Conservation (phyloP, 92 coral and sea anemone genomes). For the Galaxea fascicularis region DNA sequence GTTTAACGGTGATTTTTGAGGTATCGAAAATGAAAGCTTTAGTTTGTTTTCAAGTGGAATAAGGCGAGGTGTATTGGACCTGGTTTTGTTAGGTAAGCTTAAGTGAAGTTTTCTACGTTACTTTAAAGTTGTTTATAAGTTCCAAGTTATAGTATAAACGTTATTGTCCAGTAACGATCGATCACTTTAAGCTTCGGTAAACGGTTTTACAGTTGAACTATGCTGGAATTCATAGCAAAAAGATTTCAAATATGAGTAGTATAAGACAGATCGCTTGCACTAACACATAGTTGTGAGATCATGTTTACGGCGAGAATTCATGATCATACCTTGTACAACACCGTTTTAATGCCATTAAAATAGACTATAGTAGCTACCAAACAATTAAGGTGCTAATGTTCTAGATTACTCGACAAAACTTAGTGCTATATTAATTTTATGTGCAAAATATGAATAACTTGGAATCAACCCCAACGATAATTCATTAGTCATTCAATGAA, state of each 20-base stretch:
- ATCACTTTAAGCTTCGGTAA: not conserved
- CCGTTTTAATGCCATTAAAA: not conserved
- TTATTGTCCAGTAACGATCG: not conserved
- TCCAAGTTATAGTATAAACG: constrained; percentile 20
- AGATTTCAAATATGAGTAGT: not conserved
- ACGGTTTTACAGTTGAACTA: not conserved
- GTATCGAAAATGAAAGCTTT: not conserved
- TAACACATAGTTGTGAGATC: not conserved
- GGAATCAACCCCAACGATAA: not conserved
- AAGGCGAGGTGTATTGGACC: not conserved
- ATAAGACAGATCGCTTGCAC: too few relatives aligned
- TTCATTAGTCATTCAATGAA: not conserved
- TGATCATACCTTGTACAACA: not conserved
- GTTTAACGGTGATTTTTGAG: not conserved
- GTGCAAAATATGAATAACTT: not conserved
- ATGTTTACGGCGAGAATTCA: not conserved
- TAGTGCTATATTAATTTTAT: not conserved
- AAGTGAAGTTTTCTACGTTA: too few relatives aligned
- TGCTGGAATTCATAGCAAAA: not conserved
- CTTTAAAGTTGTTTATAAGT: constrained; percentile 3
- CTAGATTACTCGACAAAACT: constrained; percentile 8
- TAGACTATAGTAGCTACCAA: not conserved
- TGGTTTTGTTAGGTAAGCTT: constrained; percentile 7
- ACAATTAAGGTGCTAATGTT: constrained; percentile 29
- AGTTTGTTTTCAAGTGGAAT: not conserved